A percentile compares a stretch with the other conserved stretches of the same genome.
These are phyloP conservation scores for Syngnathus typhle DNA, from an alignment of 2,113 vertebrate genomes.

Conservation along the genomic window DNA sequence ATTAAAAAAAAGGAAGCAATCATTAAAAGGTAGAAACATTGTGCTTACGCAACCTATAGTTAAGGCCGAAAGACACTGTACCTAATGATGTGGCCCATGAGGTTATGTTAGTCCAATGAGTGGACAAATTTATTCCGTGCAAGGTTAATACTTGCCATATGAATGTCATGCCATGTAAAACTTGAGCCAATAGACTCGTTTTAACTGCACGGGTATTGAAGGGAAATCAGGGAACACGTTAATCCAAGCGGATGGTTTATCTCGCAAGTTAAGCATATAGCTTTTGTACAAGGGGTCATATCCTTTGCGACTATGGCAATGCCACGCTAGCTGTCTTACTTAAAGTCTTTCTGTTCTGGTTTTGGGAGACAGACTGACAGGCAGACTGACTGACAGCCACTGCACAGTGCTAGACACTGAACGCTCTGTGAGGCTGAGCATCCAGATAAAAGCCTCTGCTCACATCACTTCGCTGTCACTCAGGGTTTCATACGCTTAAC, in stretches of 20 bases:
- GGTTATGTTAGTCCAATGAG: too few relatives aligned
- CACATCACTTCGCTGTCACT: constrained; percentile 54
- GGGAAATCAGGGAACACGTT: constrained; percentile 41
- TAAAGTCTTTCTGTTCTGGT: constrained; percentile 29
- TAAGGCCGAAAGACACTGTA: neutral
- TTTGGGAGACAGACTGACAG: constrained; percentile 51
- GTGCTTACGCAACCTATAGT: neutral
- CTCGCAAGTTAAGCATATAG: constrained; percentile 37
- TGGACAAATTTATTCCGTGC: neutral
- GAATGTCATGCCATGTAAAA: constrained; percentile 34
- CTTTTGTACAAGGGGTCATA: constrained; percentile 40
- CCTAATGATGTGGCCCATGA: neutral
- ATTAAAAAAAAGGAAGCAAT: neutral
- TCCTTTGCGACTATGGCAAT: constrained; percentile 37
- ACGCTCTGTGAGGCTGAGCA: constrained; percentile 45
- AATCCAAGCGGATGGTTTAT: constrained; percentile 54
- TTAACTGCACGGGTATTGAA: constrained; percentile 42
- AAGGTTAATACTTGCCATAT: constrained; percentile 41
- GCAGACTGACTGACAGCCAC: constrained; percentile 54
- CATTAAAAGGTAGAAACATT: neutral
- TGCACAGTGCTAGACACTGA: constrained; percentile 34
- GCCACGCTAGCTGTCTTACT: constrained; percentile 13
- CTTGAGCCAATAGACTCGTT: constrained; percentile 51
- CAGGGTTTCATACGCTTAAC: constrained; percentile 30
- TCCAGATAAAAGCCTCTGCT: constrained; percentile 57